These are phyloP conservation scores for Calliphora vomitoria DNA, from an alignment of 2,888 invertebrate species.

Conservation along the genomic window DNA sequence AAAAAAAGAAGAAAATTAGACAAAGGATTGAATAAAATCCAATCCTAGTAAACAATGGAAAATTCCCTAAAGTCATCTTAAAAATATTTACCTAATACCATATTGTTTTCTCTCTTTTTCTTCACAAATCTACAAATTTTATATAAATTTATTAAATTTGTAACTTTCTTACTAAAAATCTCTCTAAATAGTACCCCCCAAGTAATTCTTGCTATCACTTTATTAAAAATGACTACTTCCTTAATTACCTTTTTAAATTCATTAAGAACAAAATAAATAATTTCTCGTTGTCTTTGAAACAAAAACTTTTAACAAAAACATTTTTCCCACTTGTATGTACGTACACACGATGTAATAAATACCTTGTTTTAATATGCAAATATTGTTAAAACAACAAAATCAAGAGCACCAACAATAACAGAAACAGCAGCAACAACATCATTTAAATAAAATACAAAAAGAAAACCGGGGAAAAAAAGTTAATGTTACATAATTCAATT, in stretches of 20 bases:
- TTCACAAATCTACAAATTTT: too few species aligned
- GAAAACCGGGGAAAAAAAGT: conserved; percentile 37
- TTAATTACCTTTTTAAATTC: conserved; percentile 47
- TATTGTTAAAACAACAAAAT: conserved; percentile 52
- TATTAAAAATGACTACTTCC: conserved; percentile 42
- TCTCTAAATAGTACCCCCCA: background rate
- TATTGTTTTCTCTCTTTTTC: too few species aligned
- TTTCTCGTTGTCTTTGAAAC: conserved; percentile 29
- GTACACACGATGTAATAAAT: conserved; percentile 47
- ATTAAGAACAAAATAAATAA: conserved; percentile 34
- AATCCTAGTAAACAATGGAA: too few species aligned
- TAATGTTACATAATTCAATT: conserved; percentile 70
- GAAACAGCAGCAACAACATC: background rate
- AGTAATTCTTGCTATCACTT: background rate
- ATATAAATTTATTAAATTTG: too few species aligned
- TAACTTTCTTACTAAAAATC: too few species aligned
- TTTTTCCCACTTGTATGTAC: conserved; percentile 1
- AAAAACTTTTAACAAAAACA: conserved; percentile 20
- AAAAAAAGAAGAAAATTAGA: background rate
- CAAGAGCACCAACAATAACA: conserved; percentile 14
- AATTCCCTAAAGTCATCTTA: too few species aligned
- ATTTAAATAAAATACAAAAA: conserved; percentile 46
- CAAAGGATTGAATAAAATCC: background rate
- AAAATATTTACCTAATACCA: too few species aligned
- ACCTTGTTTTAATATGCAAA: conserved; percentile 64